Base-by-base conservation (phyloP, 2,113 vertebrate species). In the Columba janthina region DNA sequence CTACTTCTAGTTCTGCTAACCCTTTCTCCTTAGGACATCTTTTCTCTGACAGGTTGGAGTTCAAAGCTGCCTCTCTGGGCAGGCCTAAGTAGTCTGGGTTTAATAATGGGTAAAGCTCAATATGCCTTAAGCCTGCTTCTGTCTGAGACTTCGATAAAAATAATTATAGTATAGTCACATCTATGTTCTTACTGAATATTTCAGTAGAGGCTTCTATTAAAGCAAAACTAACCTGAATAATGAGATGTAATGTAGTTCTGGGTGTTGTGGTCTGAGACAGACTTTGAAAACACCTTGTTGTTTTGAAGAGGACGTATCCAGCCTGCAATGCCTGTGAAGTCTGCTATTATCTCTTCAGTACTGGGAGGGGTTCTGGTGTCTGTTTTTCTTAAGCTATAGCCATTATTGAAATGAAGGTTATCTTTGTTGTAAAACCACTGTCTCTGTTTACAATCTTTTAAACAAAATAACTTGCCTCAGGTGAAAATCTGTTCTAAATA, bases 101-200 rank as follows among this genome's bases (percentile, higher is more conserved):
- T 60, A 54, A 11, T 22, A 32, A 0, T 28, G n/a, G 22, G 26
- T 91, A 70, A 77, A 84, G 18, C 18, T 13, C 1, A 0, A 0
- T 15, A 10, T 40, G 22, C 44, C 61, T 57, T 42, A 28, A 46
- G 24, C 36, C 24, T 57, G 6, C 10, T 73, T 58, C 51, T 46
- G 1, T 17, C 51, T 61, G 21, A 87, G 56, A 51, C 32, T 44
- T 4, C 8, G 46, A 17, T n/a, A 36, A 71, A 80, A 77, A 58
- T 26, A 46, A 36, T 71, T 5, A 3, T 4, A 5, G 11, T 64
- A 20, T 32, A 58, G 38, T 58, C 34, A 21, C 12, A 18, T 32
- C 24, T 58, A 0, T 32, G 38, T n/a, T 85, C 13, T 36, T 66
- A 31, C 5, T n/a, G 42, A 80, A 8, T 10, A 36, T 66, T 67